Conservation (phyloP, 2,113 vertebrate species). For the Nothobranchius kuhntae region DNA sequence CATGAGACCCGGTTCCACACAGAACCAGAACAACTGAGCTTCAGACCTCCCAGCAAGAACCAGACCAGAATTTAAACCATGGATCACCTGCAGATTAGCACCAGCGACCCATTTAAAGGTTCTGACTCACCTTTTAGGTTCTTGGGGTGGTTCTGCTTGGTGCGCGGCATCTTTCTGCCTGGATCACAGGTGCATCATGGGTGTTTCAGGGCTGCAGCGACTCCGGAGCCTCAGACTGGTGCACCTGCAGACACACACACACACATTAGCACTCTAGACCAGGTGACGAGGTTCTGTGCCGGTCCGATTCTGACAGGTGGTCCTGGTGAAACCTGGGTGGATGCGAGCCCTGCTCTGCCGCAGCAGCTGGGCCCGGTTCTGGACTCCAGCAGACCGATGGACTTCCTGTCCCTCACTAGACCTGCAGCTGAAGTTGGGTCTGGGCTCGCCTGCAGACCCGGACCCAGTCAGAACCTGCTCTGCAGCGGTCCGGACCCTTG, state of each 20-base stretch:
- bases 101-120: rapidly evolving
- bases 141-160: conserved; percentile 97
- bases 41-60: no score
- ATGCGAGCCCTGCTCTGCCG: no score
- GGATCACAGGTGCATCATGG: conserved; percentile 74
- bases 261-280: neutral
- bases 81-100: neutral
- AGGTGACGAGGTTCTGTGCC: conserved; percentile 27
- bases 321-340: neutral
- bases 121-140: conserved; percentile 90
- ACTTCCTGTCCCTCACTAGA: no score
- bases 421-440: neutral
- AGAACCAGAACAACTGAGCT: no score
- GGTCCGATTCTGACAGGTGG: neutral
- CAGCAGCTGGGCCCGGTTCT: no score
- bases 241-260: conserved; percentile 50
- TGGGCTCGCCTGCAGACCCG: no score
- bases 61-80: no score
- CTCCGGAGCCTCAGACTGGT: conserved; percentile 29
- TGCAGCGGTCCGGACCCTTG: neutral
- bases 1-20: no score
- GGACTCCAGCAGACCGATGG: no score
- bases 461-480: neutral
- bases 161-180: conserved; percentile 92
- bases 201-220: conserved; percentile 34